Evolutionary conservation across 92 coral and sea anemone species (phyloP), one percentile per base, ranked within the genome.

Genomic region (Palythoa grandis): DNA sequence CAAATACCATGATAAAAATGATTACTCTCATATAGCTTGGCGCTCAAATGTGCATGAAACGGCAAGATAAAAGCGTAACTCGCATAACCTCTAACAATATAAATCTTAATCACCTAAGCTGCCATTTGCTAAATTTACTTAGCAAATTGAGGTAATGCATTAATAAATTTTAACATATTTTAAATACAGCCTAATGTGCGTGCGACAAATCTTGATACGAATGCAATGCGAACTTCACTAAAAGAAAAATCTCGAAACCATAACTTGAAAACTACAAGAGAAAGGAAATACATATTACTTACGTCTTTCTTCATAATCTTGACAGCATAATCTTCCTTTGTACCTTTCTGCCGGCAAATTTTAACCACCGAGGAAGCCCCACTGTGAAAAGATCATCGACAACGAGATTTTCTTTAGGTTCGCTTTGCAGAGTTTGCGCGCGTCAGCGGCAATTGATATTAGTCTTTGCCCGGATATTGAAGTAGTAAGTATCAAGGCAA

Each of bases 361-460:
- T 88, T 97, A 40, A 97, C 99, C 5, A 97, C 92, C 13, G 99
- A 95, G 1, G 99, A 93, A 63, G 99, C 99, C 77, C 99, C 99
- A 88, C 99, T 97, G 87, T 2, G 87, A 89, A 83, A 39, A 57
- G 2, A 50, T 57, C 60, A 71, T 78, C 83, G 19, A 52, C n/a
- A 86, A 76, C 43, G 39, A 20, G 7, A 79, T 68, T 52, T 35
- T 40, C 57, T 52, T 63, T 52, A 23, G 48, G 17, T 69, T 17
- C 17, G 66, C 25, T 29, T 22, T 8, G 23, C 61, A 47, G 53
- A 56, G 38, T 14, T 24, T 8, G 82, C 25, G 40, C 8, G 50
- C 10, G 50, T 16, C 61, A 48, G 6, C 57, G 63, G 57, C 22
- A 39, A 65, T 23, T 74, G 11, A 23, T 47, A 43, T 52, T 53